phyloP scores from a whole-genome alignment of 2,888 invertebrate species.

The Apodemia duryi region DNA sequence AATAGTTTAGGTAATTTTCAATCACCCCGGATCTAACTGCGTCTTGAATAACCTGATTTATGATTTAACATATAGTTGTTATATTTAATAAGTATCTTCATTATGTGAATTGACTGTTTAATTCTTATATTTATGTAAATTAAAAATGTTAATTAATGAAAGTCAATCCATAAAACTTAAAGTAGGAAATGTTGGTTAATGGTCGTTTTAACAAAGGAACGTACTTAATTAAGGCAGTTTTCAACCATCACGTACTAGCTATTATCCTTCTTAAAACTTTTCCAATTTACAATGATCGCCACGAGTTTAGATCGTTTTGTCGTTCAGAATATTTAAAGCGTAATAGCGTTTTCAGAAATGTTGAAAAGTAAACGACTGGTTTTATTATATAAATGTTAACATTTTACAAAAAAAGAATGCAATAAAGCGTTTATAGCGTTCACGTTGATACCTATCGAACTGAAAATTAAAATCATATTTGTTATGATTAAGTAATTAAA shows the following conservation, averaged over 20 bases:
- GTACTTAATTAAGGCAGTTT: conserved; percentile 53
- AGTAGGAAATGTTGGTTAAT: conserved; percentile 54
- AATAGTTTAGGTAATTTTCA: too few species aligned
- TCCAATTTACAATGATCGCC: conserved; percentile 63
- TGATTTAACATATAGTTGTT: too few species aligned
- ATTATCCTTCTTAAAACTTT: conserved; percentile 60
- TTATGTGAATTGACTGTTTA: too few species aligned
- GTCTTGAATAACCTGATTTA: too few species aligned
- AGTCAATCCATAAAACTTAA: conserved; percentile 30
- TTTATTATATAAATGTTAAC: not conserved
- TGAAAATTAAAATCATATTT: too few species aligned
- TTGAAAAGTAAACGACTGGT: not conserved
- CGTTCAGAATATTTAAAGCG: conserved; percentile 19
- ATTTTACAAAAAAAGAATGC: not conserved
- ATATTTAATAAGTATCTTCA: too few species aligned
- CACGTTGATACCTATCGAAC: too few species aligned
- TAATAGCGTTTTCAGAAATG: conserved; percentile 12
- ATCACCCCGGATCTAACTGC: too few species aligned
- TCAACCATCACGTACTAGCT: conserved; percentile 45
- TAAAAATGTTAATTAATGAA: conserved; percentile 15
- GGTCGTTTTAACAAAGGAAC: conserved; percentile 57
- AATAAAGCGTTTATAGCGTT: too few species aligned
- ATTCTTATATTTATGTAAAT: not conserved
- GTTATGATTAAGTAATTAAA: too few species aligned
- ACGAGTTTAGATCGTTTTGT: conserved; percentile 46